These are phyloP conservation scores for Fratercula arctica DNA, from an alignment of 2,797 vertebrate genomes.

Conservation along the genomic window DNA sequence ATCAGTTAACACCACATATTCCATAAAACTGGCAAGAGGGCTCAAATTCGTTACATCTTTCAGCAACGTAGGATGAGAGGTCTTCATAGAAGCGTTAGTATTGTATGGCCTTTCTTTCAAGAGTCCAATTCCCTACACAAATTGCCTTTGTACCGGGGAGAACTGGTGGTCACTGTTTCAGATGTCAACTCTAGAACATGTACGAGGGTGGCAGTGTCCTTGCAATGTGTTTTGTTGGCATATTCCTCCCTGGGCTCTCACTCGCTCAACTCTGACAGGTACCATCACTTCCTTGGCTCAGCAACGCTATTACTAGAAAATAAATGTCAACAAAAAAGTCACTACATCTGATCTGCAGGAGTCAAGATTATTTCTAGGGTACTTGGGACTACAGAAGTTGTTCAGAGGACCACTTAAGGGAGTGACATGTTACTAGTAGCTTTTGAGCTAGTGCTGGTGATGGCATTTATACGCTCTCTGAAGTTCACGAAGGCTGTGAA, in stretches of 20 bases:
- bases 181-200: not conserved
- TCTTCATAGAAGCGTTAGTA: not conserved
- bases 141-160: not conserved
- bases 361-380: not conserved
- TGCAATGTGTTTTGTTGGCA: not conserved
- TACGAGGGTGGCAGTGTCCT: not conserved
- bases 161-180: not conserved
- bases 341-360: not conserved
- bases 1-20: not conserved
- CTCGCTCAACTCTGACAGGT: not conserved
- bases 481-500: not conserved
- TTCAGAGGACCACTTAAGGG: not conserved
- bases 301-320: not conserved
- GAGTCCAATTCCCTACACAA: not conserved
- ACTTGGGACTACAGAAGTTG: not conserved
- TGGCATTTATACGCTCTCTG: not conserved
- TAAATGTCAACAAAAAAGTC: not conserved
- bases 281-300: not conserved
- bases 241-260: not conserved
- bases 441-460: not conserved
- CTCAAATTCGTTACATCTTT: not conserved
- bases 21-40: not conserved
- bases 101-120: not conserved
- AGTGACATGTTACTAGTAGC: not conserved
- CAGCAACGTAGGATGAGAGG: not conserved